Evolutionary conservation across 2,888 invertebrate genomes (phyloP).

Genomic region (Lordiphosa fenestrarum): DNA sequence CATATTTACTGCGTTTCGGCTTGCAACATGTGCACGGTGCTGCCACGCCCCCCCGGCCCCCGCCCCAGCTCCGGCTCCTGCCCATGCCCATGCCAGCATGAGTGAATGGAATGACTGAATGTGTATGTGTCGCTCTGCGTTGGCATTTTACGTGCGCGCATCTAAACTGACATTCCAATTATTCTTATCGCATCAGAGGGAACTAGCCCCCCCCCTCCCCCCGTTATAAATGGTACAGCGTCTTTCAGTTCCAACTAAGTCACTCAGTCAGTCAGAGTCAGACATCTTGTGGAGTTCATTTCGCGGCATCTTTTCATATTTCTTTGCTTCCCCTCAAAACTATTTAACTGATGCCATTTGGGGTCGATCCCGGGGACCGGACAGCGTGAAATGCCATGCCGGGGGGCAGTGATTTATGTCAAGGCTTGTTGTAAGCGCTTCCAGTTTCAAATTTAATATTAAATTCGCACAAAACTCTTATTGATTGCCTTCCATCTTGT

Average conservation of each 20-base stretch:
- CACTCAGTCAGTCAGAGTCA: slow-evolving; percentile 12
- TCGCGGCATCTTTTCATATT: slow-evolving; percentile 39
- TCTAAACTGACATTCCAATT: slow-evolving; percentile 74
- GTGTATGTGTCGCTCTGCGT: slow-evolving; percentile 46
- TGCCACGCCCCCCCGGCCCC: slow-evolving; percentile 19
- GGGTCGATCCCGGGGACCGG: not conserved
- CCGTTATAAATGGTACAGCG: slow-evolving; percentile 41
- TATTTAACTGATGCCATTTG: slow-evolving; percentile 22
- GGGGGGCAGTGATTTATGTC: slow-evolving; percentile 1
- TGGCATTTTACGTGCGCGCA: slow-evolving; percentile 51
- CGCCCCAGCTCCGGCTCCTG: not conserved
- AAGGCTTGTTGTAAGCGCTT: not conserved
- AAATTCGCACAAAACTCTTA: slow-evolving; percentile 8
- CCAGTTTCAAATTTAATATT: slow-evolving; percentile 11
- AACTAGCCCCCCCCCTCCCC: slow-evolving; percentile 13
- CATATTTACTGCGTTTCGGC: slow-evolving; percentile 33
- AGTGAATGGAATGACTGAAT: slow-evolving; percentile 7
- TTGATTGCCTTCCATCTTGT: slow-evolving; percentile 22
- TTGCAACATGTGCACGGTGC: slow-evolving; percentile 32
- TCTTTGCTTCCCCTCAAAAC: slow-evolving; percentile 20
- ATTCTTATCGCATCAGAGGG: slow-evolving; percentile 61
- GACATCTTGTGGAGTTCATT: slow-evolving; percentile 31
- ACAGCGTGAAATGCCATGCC: slow-evolving; percentile 1
- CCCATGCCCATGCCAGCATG: slow-evolving; percentile 2
- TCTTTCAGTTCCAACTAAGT: slow-evolving; percentile 41